A percentile compares a stretch with the other conserved stretches of the same genome.
Evolutionary conservation across 2,113 vertebrate species (phyloP).

Genomic region (Delphinapterus leucas): DNA sequence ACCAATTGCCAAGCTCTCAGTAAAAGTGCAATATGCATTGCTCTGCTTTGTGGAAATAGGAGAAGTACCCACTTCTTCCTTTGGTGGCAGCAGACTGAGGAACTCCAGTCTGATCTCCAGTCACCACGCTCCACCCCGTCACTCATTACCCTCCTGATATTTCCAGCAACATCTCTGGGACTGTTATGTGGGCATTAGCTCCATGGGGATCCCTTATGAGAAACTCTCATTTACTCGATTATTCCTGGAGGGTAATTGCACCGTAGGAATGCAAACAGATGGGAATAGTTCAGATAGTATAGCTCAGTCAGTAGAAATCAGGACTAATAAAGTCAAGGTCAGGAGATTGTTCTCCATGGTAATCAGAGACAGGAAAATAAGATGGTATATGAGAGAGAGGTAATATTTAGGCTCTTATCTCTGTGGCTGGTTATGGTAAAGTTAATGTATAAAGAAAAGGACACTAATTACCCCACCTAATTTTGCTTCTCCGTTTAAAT

Average conservation of each 20-base stretch:
- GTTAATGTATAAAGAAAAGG: neutral
- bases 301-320: slow-evolving; percentile 51
- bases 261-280: slow-evolving; percentile 42
- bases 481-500: neutral
- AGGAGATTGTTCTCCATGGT: neutral
- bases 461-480: neutral
- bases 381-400: neutral
- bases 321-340: slow-evolving; percentile 59
- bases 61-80: neutral
- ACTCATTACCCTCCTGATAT: slow-evolving; percentile 2
- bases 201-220: neutral
- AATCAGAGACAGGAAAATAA: neutral
- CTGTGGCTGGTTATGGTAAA: neutral
- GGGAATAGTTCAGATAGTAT: slow-evolving; percentile 10
- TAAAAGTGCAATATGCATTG: neutral
- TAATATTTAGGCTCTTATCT: neutral
- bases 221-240: slow-evolving; percentile 39
- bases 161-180: neutral
- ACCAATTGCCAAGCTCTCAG: neutral
- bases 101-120: neutral
- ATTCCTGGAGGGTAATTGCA: slow-evolving; percentile 13
- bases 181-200: slow-evolving; percentile 1
- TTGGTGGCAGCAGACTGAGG: neutral
- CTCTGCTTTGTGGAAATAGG: neutral
- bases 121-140: neutral